Evolutionary conservation across 2,888 invertebrate species (phyloP).

Genomic region (Biston betularia): DNA sequence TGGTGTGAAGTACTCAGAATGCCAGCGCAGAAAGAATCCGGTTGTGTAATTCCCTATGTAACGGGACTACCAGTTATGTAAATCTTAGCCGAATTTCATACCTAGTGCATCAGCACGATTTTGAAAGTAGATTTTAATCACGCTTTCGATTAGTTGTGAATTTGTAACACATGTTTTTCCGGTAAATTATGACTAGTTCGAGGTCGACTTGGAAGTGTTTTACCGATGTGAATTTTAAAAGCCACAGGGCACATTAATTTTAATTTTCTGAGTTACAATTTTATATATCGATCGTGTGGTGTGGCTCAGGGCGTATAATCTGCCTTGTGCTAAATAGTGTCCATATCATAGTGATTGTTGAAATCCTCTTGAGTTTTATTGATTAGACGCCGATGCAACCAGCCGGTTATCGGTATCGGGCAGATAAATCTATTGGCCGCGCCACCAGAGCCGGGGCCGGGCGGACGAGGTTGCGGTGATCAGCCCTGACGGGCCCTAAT

Average conservation of each 20-base stretch:
- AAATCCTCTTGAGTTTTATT: slow-evolving; percentile 48
- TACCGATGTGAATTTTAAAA: slow-evolving; percentile 45
- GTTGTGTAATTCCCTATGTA: slow-evolving; percentile 82
- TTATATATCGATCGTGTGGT: slow-evolving; percentile 55
- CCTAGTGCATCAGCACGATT: slow-evolving; percentile 66
- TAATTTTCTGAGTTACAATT: slow-evolving; percentile 50
- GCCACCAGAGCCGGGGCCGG: slow-evolving; percentile 36
- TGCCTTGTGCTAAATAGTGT: slow-evolving; percentile 43
- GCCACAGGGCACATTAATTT: slow-evolving; percentile 49
- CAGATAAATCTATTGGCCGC: slow-evolving; percentile 60
- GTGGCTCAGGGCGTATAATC: slow-evolving; percentile 59
- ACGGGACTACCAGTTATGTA: slow-evolving; percentile 85
- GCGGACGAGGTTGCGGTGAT: slow-evolving; percentile 50
- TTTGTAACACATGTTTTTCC: slow-evolving; percentile 46
- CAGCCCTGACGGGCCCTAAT: slow-evolving; percentile 69
- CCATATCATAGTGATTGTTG: slow-evolving; percentile 24
- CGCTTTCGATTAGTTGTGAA: slow-evolving; percentile 61
- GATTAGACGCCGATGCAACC: slow-evolving; percentile 63
- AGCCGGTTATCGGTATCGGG: slow-evolving; percentile 62
- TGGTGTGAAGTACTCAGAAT: slow-evolving; percentile 29
- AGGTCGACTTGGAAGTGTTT: slow-evolving; percentile 53
- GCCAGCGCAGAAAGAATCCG: slow-evolving; percentile 67
- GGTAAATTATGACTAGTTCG: slow-evolving; percentile 44
- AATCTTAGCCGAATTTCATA: slow-evolving; percentile 82
- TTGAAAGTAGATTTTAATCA: slow-evolving; percentile 76